Conservation (phyloP, 2,797 vertebrate species). For the Dicrostonyx torquatus region DNA sequence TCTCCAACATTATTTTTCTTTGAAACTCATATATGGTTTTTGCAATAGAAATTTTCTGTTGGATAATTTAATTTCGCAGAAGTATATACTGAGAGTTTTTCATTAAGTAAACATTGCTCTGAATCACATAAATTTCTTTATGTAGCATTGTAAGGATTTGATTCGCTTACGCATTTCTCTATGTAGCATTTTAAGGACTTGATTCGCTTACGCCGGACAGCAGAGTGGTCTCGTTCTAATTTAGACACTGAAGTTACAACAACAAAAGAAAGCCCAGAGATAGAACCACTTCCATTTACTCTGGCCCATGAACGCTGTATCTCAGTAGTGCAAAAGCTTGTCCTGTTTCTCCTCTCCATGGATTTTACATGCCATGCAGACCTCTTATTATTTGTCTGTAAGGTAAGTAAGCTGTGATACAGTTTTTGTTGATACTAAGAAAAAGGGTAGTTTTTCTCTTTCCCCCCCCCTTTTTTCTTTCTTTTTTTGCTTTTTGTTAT, state of each 20-base stretch:
- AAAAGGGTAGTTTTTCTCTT: not conserved
- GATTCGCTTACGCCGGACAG: conserved; percentile 96
- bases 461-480: fast-evolving
- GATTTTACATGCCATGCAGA: conserved; percentile 99
- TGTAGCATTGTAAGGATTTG: conserved; percentile 98
- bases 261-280: conserved; percentile 95
- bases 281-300: conserved; percentile 97
- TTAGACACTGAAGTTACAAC: conserved; percentile 95
- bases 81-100: not conserved
- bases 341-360: conserved; percentile 98
- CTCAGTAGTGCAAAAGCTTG: conserved; percentile 97
- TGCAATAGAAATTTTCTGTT: not conserved
- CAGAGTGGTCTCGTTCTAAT: conserved; percentile 97
- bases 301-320: conserved; percentile 98
- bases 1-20: not conserved
- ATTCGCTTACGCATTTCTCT: conserved; percentile 91
- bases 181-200: conserved; percentile 98
- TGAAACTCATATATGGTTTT: conserved; percentile 26
- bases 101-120: conserved; percentile 16
- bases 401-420: conserved; percentile 87
- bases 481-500: not conserved
- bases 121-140: conserved; percentile 53
- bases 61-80: conserved; percentile 29
- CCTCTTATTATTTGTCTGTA: conserved; percentile 98
- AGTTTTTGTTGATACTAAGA: not conserved